A percentile compares a stretch with the other conserved stretches of the same genome.
phyloP scores from a whole-genome alignment of 2,888 invertebrate species.

The Dyspetes luteomarginatus region DNA sequence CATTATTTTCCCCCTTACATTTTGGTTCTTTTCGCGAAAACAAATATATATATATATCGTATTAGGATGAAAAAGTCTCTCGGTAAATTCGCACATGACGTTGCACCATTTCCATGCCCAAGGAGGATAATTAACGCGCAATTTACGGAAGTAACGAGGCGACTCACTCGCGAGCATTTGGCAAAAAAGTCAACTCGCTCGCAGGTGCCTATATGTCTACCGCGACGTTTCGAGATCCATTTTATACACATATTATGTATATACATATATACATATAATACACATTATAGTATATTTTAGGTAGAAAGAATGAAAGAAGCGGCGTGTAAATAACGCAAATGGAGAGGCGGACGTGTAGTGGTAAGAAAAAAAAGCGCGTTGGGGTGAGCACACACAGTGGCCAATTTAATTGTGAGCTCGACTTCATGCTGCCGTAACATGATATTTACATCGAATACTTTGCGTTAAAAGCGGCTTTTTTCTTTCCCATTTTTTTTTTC shows the following conservation, averaged over 20 bases:
- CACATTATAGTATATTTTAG: slow-evolving; percentile 63
- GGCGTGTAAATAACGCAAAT: slow-evolving; percentile 69
- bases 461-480: slow-evolving; percentile 61
- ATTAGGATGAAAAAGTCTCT: slow-evolving; percentile 45
- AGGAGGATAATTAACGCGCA: slow-evolving; percentile 74
- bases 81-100: slow-evolving; percentile 60
- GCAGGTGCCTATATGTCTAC: slow-evolving; percentile 70
- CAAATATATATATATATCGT: slow-evolving; percentile 11
- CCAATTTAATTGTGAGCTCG: slow-evolving; percentile 71
- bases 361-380: slow-evolving; percentile 59
- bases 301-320: slow-evolving; percentile 62
- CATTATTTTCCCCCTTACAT: not conserved
- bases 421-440: slow-evolving; percentile 67
- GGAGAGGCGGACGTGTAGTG: slow-evolving; percentile 70
- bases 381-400: slow-evolving; percentile 52
- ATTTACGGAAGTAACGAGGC: slow-evolving; percentile 76
- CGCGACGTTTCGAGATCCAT: slow-evolving; percentile 40
- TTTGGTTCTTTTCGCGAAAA: slow-evolving; percentile 6
- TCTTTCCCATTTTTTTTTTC: slow-evolving; percentile 27
- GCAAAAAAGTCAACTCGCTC: slow-evolving; percentile 68
- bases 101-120: slow-evolving; percentile 55
- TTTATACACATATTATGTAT: slow-evolving; percentile 9
- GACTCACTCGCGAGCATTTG: slow-evolving; percentile 66
- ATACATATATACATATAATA: slow-evolving; percentile 26
- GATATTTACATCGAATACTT: slow-evolving; percentile 67